These are phyloP conservation scores for Muricea muricata DNA, from an alignment of 92 coral and sea anemone species.

Conservation along the genomic window DNA sequence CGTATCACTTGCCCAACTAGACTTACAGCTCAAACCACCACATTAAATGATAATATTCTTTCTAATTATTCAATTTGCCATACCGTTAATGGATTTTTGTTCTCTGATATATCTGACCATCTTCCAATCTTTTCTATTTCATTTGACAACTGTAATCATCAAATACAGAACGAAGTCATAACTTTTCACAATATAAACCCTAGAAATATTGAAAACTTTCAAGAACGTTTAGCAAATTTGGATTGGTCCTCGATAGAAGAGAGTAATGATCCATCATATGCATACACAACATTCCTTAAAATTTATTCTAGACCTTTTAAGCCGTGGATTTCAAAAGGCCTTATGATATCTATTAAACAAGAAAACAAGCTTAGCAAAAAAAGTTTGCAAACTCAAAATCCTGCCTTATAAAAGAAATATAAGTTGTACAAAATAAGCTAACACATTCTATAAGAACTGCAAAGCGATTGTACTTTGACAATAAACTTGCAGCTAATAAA, in stretches of 20 bases:
- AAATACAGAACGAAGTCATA: not conserved
- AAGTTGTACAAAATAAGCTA: constrained; percentile 30
- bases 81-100: constrained; percentile 44
- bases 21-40: constrained; percentile 48
- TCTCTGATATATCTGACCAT: constrained; percentile 67
- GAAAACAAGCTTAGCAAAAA: constrained; percentile 33
- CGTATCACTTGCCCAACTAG: constrained; percentile 49
- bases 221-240: not conserved
- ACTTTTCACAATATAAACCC: not conserved
- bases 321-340: constrained; percentile 39
- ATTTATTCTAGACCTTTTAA: not conserved
- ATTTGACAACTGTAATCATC: not conserved
- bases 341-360: constrained; percentile 35
- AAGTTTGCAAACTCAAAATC: constrained; percentile 5
- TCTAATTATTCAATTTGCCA: constrained; percentile 35
- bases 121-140: constrained; percentile 64
- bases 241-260: constrained; percentile 11
- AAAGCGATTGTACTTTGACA: constrained; percentile 15
- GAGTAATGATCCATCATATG: not conserved
- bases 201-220: constrained; percentile 6
- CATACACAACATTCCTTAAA: not conserved
- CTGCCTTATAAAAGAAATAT: not conserved
- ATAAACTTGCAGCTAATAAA: constrained; percentile 24
- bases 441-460: constrained; percentile 38
- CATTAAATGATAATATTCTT: constrained; percentile 47